Evolutionary conservation across 2,888 invertebrate species (phyloP).

Genomic region (Sceliomorpha sp.): DNA sequence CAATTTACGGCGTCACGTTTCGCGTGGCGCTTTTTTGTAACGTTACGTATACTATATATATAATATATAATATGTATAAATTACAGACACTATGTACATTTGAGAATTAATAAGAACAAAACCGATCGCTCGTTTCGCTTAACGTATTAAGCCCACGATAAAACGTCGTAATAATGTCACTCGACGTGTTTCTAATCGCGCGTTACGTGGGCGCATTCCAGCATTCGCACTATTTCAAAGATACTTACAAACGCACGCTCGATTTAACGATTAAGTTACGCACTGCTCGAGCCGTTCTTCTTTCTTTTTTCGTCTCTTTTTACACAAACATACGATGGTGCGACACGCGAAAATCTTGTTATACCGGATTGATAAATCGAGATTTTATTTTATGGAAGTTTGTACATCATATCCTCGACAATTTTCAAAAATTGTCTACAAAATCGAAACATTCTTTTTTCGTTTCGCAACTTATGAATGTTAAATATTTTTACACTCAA

Average conservation of each 20-base stretch:
- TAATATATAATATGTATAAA: conserved; percentile 66
- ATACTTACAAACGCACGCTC: conserved; percentile 49
- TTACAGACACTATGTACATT: conserved; percentile 73
- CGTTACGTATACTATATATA: conserved; percentile 68
- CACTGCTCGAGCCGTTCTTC: conserved; percentile 32
- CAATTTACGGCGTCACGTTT: conserved; percentile 52
- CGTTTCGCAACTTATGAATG: too few species aligned
- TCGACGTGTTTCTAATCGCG: conserved; percentile 46
- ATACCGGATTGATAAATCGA: conserved; percentile 26
- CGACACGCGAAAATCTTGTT: conserved; percentile 37
- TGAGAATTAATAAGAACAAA: conserved; percentile 58
- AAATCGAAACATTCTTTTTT: too few species aligned
- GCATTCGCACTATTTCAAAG: conserved; percentile 38
- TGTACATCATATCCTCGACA: neutral
- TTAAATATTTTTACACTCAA: too few species aligned
- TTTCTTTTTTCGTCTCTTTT: conserved; percentile 9
- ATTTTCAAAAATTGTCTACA: too few species aligned
- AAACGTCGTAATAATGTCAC: conserved; percentile 53
- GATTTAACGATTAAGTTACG: conserved; percentile 53
- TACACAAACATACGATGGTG: conserved; percentile 29
- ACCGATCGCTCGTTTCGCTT: conserved; percentile 24
- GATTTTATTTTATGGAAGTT: conserved; percentile 14
- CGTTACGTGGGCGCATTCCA: conserved; percentile 44
- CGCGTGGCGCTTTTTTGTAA: conserved; percentile 54
- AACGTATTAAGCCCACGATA: conserved; percentile 60